A percentile compares a stretch with the other conserved stretches of the same genome.
These are phyloP conservation scores for Aromia moschata DNA, from an alignment of 2,888 invertebrate genomes.

Conservation along the genomic window DNA sequence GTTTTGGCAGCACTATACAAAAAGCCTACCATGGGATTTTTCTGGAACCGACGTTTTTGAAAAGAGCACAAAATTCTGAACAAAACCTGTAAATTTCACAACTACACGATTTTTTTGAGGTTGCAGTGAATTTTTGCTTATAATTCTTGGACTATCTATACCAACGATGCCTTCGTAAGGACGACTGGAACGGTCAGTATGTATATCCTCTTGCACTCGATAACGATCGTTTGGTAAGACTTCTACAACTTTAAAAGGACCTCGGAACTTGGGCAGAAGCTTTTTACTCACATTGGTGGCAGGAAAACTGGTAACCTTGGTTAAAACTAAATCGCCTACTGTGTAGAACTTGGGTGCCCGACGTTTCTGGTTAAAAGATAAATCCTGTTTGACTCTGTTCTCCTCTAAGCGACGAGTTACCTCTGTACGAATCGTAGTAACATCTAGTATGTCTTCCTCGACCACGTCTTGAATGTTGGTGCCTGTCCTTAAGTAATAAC, in stretches of 20 bases:
- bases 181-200: not conserved
- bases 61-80: too few species aligned
- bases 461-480: conserved; percentile 17
- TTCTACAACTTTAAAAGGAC: conserved; percentile 12
- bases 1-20: too few species aligned
- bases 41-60: too few species aligned
- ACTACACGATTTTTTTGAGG: too few species aligned
- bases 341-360: conserved; percentile 17
- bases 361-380: conserved; percentile 23
- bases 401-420: conserved; percentile 17
- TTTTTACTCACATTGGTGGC: conserved; percentile 24
- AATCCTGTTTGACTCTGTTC: conserved; percentile 20
- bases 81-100: too few species aligned
- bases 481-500: conserved; percentile 25
- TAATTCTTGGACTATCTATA: too few species aligned
- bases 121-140: too few species aligned
- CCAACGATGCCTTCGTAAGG: too few species aligned
- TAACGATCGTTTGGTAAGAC: conserved; percentile 29
- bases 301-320: conserved; percentile 28
- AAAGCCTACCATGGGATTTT: too few species aligned
- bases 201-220: not conserved
- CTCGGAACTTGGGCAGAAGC: not conserved
- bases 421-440: conserved; percentile 24
- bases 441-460: conserved; percentile 28
- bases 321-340: conserved; percentile 29